Evolutionary conservation across 2,888 invertebrate species (phyloP), one percentile per base, ranked within the genome.

Genomic region (Agonum fuliginosum): DNA sequence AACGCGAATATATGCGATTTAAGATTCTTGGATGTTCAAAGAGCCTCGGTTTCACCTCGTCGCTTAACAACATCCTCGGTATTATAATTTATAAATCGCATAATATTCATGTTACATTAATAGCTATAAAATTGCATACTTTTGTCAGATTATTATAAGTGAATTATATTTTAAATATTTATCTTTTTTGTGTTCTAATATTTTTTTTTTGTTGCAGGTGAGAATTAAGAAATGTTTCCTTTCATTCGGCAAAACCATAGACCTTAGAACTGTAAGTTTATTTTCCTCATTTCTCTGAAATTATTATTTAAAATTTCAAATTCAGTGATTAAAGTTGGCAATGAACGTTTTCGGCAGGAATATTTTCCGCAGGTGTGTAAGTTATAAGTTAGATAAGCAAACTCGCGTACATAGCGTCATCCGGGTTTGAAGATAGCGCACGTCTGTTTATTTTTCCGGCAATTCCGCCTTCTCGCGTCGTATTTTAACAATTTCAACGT

Each of bases 331-430:
- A n/a, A n/a, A n/a, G n/a, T n/a, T n/a, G n/a, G n/a, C n/a, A n/a
- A n/a, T n/a, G n/a, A n/a, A n/a, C n/a, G n/a, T n/a, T n/a, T 24
- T 37, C 5, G 12, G 17, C 46, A 17, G 30, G 17, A 58, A 58
- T 58, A 58, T 17, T 58, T 58, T 8, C 17, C 10, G 14, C 17
- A 58, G 58, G 30, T 58, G 30, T 17, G 14, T 12, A 58, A 30
- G 30, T 58, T 14, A 14, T 58, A 58, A 30, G 58, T 58, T 58
- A 58, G 58, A 58, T 30, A 62, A 62, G 58, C 10, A 62, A 62
- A 62, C 17, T 20, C 24, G 8, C 17, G 6, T 8, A 62, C 3
- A 1, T 3, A 12, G 6, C 58, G 30, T 30, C 58, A 30, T 30
- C 17, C 17, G 10, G 2, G 27, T n/a, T 17, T 2, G 27, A 17